Conservation (phyloP, 2,113 vertebrate species). For the Heliornis fulica region DNA sequence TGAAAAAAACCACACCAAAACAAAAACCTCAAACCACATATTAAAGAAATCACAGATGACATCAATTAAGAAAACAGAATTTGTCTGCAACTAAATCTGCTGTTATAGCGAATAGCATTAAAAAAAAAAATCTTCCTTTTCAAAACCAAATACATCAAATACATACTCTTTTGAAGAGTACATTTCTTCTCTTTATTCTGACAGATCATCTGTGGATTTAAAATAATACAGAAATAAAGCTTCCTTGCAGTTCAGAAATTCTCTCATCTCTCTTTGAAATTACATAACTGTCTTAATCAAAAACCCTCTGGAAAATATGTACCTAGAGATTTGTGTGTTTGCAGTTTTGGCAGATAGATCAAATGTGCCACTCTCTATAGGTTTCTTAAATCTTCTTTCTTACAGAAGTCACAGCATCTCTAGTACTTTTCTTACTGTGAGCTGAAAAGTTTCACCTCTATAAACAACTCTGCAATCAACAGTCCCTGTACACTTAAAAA, state of each 20-base stretch:
- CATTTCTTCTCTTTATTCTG: neutral
- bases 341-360: slow-evolving; percentile 5
- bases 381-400: slow-evolving; percentile 2
- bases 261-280: slow-evolving; percentile 34
- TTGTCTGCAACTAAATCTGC: neutral
- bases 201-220: neutral
- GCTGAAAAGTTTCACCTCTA: neutral
- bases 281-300: neutral
- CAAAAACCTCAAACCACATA: too few species aligned
- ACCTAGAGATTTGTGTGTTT: neutral
- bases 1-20: too few species aligned
- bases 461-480: neutral
- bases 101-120: neutral
- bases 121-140: neutral
- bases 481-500: neutral
- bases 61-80: neutral
- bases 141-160: neutral
- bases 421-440: neutral
- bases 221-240: neutral
- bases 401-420: neutral
- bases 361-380: neutral
- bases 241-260: neutral
- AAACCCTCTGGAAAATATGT: neutral
- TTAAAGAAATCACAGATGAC: neutral
- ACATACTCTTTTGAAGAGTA: neutral